Conservation (phyloP, 2,888 invertebrate species). For the Flexamia atlantica region DNA sequence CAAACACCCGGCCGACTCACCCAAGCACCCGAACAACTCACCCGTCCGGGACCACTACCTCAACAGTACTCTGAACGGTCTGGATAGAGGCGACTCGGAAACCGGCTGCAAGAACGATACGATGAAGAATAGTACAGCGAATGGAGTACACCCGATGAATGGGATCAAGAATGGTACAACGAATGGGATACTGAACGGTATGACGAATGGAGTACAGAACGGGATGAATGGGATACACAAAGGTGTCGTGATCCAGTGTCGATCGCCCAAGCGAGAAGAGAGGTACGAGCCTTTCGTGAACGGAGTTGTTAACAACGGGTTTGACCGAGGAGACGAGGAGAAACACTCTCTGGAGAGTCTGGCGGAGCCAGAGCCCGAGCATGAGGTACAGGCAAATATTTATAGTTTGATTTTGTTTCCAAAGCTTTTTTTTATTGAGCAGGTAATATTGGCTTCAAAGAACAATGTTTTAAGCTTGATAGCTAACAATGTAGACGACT, state of each 20-base stretch:
- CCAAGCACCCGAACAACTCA: not conserved
- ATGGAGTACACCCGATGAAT: not conserved
- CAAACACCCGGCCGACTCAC: not conserved
- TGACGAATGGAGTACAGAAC: not conserved
- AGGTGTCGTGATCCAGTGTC: conserved; percentile 11
- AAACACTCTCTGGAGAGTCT: conserved; percentile 43
- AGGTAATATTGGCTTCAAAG: too few relatives aligned
- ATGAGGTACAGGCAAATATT: conserved; percentile 4
- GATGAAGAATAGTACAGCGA: too few relatives aligned
- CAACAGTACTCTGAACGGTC: not conserved
- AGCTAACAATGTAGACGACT: too few relatives aligned
- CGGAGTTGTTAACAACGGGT: conserved; percentile 33
- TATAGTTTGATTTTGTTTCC: too few relatives aligned
- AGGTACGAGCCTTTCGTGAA: not conserved
- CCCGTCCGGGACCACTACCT: not conserved
- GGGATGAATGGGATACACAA: not conserved
- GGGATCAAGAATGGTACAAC: not conserved
- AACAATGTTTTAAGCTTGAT: too few relatives aligned
- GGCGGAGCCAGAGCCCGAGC: conserved; percentile 3
- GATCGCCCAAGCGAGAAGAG: conserved; percentile 2
- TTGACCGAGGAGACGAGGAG: conserved; percentile 37
- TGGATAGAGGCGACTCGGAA: not conserved
- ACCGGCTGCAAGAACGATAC: not conserved
- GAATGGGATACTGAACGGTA: not conserved
- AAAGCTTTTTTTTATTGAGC: too few relatives aligned